Percentiles rank a stretch among this genome's conserved stretches.
phyloP scores from a whole-genome alignment of 1,140 invertebrate genomes.

The Zaprionus ornatus region DNA sequence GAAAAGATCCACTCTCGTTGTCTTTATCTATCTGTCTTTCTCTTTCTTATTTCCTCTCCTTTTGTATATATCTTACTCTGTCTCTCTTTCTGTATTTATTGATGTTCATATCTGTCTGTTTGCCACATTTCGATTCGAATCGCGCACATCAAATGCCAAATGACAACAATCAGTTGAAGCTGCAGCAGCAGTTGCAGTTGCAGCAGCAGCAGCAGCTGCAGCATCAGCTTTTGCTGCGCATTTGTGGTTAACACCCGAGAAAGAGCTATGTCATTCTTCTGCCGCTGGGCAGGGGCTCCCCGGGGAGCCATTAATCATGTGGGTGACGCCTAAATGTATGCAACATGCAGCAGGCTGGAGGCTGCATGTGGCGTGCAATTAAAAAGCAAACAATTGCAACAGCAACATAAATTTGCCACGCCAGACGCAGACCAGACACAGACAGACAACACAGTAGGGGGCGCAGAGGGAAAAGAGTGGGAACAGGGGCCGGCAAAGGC shows the following conservation, averaged over 20 bases:
- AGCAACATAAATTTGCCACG: slow-evolving; percentile 62
- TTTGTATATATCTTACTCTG: slow-evolving; percentile 3
- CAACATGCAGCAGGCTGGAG: slow-evolving; percentile 19
- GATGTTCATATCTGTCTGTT: slow-evolving; percentile 44
- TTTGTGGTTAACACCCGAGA: slow-evolving; percentile 42
- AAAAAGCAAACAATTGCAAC: slow-evolving; percentile 58
- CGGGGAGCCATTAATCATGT: slow-evolving; percentile 65
- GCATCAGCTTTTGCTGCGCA: slow-evolving; percentile 25
- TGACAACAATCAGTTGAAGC: slow-evolving; percentile 75
- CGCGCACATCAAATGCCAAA: slow-evolving; percentile 63
- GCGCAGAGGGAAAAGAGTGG: no score
- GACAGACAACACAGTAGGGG: slow-evolving; percentile 7
- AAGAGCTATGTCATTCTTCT: not conserved
- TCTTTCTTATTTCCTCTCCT: slow-evolving; percentile 33
- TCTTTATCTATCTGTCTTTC: not conserved
- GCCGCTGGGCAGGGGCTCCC: not conserved
- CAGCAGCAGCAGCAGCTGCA: not conserved
- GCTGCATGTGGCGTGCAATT: slow-evolving; percentile 52
- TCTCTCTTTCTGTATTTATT: slow-evolving; percentile 55
- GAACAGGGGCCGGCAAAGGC: not conserved
- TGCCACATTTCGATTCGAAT: slow-evolving; percentile 45
- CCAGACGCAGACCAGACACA: slow-evolving; percentile 18
- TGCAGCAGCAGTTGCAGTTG: slow-evolving; percentile 1
- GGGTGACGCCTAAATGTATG: slow-evolving; percentile 65
- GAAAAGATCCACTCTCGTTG: no score